Percentiles rank a stretch among this genome's conserved stretches.
phyloP scores from a whole-genome alignment of 2,888 invertebrate species.

The Ptychoptera contaminata region DNA sequence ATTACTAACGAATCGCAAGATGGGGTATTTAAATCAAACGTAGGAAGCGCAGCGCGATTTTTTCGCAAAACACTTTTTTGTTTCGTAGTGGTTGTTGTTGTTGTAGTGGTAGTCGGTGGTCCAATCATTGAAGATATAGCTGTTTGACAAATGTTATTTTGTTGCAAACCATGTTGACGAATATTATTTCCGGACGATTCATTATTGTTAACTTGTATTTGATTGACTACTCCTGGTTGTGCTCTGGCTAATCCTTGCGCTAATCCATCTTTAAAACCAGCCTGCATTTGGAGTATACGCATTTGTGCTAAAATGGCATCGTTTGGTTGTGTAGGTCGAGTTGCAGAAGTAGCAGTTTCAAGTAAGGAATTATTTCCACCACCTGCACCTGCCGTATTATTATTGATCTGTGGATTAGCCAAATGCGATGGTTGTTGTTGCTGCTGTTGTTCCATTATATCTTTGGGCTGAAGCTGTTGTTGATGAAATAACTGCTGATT shows the following conservation, averaged over 20 bases:
- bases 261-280: constrained; percentile 28
- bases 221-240: constrained; percentile 14
- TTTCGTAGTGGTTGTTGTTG: constrained; percentile 12
- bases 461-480: constrained; percentile 22
- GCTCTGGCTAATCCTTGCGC: constrained; percentile 16
- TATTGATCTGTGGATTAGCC: too few relatives aligned
- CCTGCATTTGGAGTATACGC: constrained; percentile 27
- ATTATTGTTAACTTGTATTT: constrained; percentile 10
- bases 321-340: constrained; percentile 22
- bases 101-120: constrained; percentile 14
- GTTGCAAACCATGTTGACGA: neutral
- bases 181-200: too few relatives aligned
- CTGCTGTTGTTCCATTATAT: constrained; percentile 23
- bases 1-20: constrained; percentile 21
- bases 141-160: constrained; percentile 1
- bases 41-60: constrained; percentile 24
- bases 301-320: constrained; percentile 30
- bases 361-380: too few relatives aligned
- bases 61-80: constrained; percentile 26
- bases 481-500: constrained; percentile 34
- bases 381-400: too few relatives aligned
- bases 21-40: constrained; percentile 21
- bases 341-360: neutral
- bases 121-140: constrained; percentile 5
- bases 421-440: too few relatives aligned